These are phyloP conservation scores for Drosophila diplacantha DNA, from an alignment of 2,888 invertebrate genomes.

Conservation along the genomic window DNA sequence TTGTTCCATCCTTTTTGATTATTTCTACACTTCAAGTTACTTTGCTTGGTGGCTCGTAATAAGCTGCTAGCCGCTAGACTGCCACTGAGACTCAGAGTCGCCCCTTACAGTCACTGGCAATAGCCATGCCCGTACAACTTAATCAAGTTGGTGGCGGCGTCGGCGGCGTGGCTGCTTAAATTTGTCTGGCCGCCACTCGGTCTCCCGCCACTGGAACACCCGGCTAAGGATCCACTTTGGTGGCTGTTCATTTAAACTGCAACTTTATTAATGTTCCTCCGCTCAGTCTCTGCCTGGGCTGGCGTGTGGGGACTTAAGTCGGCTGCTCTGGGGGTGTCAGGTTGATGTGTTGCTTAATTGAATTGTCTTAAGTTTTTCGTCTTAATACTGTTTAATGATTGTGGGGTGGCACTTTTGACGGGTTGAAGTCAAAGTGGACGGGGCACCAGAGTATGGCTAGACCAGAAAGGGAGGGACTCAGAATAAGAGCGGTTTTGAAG, in stretches of 20 bases:
- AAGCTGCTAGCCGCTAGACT: conserved; percentile 61
- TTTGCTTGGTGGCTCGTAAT: conserved; percentile 66
- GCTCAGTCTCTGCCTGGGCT: not conserved
- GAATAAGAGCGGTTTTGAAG: not conserved
- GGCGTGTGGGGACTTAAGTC: conserved; percentile 22
- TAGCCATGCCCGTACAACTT: conserved; percentile 60
- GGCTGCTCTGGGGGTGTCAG: conserved; percentile 48
- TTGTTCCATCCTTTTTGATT: conserved; percentile 19
- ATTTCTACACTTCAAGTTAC: conserved; percentile 54
- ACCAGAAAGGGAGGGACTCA: not conserved
- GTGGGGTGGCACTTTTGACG: conserved; percentile 11
- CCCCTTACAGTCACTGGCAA: conserved; percentile 36
- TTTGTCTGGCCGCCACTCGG: conserved; percentile 58
- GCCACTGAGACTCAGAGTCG: conserved; percentile 12
- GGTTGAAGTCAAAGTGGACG: not conserved
- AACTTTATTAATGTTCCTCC: conserved; percentile 60
- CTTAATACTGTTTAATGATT: conserved; percentile 30
- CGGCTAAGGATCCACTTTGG: conserved; percentile 9
- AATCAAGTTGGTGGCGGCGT: conserved; percentile 54
- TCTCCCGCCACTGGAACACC: conserved; percentile 13
- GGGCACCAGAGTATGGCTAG: not conserved
- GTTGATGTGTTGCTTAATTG: conserved; percentile 69
- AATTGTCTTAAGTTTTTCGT: conserved; percentile 60
- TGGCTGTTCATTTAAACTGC: conserved; percentile 62
- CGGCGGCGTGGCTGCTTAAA: conserved; percentile 52